Conservation (phyloP, 1,140 invertebrate species). For the Adelges cooleyi region DNA sequence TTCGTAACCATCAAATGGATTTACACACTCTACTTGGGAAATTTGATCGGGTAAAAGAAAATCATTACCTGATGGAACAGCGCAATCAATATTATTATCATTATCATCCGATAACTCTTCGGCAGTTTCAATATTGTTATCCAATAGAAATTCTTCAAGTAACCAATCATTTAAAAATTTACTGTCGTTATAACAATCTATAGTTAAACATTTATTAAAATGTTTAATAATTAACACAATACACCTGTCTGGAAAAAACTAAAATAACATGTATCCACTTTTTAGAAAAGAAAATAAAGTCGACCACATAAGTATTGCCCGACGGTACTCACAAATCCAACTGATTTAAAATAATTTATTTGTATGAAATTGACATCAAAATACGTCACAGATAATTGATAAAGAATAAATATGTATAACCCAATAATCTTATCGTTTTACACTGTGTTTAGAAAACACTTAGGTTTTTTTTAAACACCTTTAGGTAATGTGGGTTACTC, state of each 20-base stretch:
- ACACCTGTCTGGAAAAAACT: neutral
- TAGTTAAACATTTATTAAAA: neutral
- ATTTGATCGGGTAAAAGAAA: neutral
- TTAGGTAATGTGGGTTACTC: neutral
- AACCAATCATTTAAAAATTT: neutral
- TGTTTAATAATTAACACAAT: neutral
- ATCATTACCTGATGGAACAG: neutral
- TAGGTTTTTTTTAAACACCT: neutral
- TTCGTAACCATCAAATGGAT: neutral
- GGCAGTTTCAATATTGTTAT: neutral
- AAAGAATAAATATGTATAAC: neutral
- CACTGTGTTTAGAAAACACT: neutral
- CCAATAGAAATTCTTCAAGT: neutral
- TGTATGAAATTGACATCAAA: neutral
- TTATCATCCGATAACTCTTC: neutral
- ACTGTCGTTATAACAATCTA: neutral
- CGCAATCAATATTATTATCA: neutral
- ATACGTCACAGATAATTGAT: neutral
- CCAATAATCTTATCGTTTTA: too few relatives aligned
- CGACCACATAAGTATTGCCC: neutral
- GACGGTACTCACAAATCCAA: conserved; percentile 4
- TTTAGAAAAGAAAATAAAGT: neutral
- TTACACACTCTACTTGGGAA: neutral
- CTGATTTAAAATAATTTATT: too few relatives aligned
- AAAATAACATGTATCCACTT: neutral